phyloP scores from a whole-genome alignment of 2,113 vertebrate species.

The Ochotona princeps region DNA sequence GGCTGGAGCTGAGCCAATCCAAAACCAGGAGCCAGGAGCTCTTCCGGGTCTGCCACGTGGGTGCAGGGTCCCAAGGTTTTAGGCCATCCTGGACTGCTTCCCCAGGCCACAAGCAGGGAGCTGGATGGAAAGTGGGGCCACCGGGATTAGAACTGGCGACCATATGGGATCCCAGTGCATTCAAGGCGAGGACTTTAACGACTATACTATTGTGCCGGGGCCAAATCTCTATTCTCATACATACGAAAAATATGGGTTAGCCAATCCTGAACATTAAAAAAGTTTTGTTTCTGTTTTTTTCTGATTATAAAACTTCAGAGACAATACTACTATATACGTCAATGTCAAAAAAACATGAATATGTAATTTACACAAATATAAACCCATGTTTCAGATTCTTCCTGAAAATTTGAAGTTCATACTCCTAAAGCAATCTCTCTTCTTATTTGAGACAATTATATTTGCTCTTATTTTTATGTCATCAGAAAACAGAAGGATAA shows the following conservation, averaged over 20 bases:
- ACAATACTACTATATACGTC: neutral
- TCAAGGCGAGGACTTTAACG: too few relatives aligned
- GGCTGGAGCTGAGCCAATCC: too few relatives aligned
- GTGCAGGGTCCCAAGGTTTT: too few relatives aligned
- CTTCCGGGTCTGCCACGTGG: too few relatives aligned
- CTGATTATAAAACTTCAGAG: neutral
- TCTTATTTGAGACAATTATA: neutral
- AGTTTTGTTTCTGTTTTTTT: slow-evolving; percentile 44
- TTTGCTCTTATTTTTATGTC: slow-evolving; percentile 1
- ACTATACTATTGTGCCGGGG: too few relatives aligned
- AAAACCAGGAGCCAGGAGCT: too few relatives aligned
- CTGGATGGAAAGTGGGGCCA: too few relatives aligned
- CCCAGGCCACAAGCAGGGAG: too few relatives aligned
- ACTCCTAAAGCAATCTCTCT: slow-evolving; percentile 2
- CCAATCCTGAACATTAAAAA: slow-evolving; percentile 30
- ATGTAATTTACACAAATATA: slow-evolving; percentile 33
- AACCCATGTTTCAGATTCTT: neutral
- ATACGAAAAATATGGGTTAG: slow-evolving; percentile 11
- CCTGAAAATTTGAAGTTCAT: neutral
- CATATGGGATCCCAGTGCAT: too few relatives aligned
- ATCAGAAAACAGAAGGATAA: slow-evolving; percentile 45
- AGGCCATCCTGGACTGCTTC: too few relatives aligned
- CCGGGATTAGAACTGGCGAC: too few relatives aligned
- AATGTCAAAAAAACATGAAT: neutral
- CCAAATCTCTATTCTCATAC: slow-evolving; percentile 10